These are phyloP conservation scores for Athalia rosae DNA, from an alignment of 2,888 invertebrate genomes.

Conservation along the genomic window DNA sequence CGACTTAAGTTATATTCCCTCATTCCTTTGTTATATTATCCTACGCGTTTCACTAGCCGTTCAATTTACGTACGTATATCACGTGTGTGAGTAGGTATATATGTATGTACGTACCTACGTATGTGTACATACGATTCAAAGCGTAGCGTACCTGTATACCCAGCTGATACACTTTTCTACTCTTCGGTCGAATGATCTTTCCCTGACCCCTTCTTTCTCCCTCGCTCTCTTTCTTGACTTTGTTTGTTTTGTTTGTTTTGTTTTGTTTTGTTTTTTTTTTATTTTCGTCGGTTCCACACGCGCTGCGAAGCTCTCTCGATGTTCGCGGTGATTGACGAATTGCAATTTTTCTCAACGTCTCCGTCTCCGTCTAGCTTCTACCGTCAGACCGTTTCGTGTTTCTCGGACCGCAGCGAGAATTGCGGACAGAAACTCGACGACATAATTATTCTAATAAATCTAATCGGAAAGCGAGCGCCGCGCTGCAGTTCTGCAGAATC, in stretches of 20 bases:
- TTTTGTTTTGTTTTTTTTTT: not conserved
- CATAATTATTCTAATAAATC: slow-evolving; percentile 65
- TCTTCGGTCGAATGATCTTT: slow-evolving; percentile 25
- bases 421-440: slow-evolving; percentile 43
- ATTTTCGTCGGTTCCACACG: not conserved
- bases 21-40: slow-evolving; percentile 37
- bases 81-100: too few relatives aligned
- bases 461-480: slow-evolving; percentile 57
- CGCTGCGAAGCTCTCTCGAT: slow-evolving; percentile 17
- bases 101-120: not conserved
- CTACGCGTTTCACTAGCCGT: slow-evolving; percentile 26
- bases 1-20: slow-evolving; percentile 1
- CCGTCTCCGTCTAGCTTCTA: too few relatives aligned
- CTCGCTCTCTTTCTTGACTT: too few relatives aligned
- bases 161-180: not conserved
- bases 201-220: slow-evolving; percentile 30
- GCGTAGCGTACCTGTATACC: not conserved
- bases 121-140: not conserved
- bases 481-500: not conserved
- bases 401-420: not conserved
- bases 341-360: slow-evolving; percentile 1
- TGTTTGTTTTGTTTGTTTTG: not conserved
- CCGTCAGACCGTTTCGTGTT: too few relatives aligned
- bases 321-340: slow-evolving; percentile 16
- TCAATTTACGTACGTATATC: not conserved